Conservation (phyloP, 2,888 invertebrate species). For the Carabus problematicus region DNA sequence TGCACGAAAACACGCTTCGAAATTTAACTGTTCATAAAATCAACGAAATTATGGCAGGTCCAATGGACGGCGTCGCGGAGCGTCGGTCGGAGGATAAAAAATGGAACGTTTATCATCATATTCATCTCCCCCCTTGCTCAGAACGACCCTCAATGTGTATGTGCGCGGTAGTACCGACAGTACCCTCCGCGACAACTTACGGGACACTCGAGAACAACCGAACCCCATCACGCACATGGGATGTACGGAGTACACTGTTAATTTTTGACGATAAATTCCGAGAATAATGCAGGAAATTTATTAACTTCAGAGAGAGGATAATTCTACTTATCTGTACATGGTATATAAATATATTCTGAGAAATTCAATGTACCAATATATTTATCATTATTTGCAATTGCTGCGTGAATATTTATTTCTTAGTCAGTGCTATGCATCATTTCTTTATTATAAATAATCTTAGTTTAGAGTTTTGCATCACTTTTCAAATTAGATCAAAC, state of each 20-base stretch:
- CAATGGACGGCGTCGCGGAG: neutral
- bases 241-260: constrained; percentile 9
- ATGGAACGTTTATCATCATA: constrained; percentile 4
- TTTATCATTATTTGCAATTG: too few species aligned
- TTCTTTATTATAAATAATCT: too few species aligned
- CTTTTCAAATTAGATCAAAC: too few species aligned
- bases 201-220: constrained; percentile 4
- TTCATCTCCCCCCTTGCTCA: neutral
- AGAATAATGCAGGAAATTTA: neutral
- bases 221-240: too few species aligned
- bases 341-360: too few species aligned
- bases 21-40: constrained; percentile 9
- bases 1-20: constrained; percentile 7
- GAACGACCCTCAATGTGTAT: constrained; percentile 2
- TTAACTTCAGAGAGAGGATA: too few species aligned
- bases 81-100: neutral
- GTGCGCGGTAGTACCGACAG: too few species aligned
- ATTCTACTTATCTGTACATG: too few species aligned
- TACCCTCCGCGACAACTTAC: neutral
- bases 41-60: constrained; percentile 14
- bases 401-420: too few species aligned
- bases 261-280: neutral
- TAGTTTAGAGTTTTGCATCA: too few species aligned
- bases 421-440: too few species aligned
- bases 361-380: too few species aligned